phyloP scores from a whole-genome alignment of 2,113 vertebrate genomes.

The Calidris pygmaea region DNA sequence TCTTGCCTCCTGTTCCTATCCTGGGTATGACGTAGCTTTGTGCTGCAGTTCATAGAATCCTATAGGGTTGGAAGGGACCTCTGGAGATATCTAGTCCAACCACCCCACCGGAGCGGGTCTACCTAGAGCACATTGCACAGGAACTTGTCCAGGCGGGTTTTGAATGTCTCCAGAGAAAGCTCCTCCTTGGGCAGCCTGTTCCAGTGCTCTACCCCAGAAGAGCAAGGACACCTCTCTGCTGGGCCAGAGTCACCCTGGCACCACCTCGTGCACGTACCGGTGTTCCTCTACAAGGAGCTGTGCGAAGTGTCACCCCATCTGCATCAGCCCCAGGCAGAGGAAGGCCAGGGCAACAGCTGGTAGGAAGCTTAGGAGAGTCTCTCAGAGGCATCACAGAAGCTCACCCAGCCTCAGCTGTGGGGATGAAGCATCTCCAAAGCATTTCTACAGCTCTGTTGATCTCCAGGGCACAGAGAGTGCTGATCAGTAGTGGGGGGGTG shows the following conservation, averaged over 20 bases:
- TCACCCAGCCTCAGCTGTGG: neutral
- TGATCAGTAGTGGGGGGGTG: neutral
- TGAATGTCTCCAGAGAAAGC: too few relatives aligned
- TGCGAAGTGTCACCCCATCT: neutral
- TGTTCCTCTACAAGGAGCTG: neutral
- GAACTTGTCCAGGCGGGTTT: too few relatives aligned
- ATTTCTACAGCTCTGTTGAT: neutral
- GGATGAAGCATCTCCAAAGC: neutral
- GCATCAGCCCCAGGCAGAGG: neutral
- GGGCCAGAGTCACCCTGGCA: neutral
- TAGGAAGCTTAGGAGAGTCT: neutral
- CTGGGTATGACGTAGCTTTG: neutral
- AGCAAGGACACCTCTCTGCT: neutral
- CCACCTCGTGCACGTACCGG: rapidly evolving
- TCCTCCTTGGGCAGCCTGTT: too few relatives aligned
- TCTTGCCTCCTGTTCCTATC: neutral
- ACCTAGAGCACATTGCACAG: too few relatives aligned
- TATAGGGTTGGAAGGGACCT: too few relatives aligned
- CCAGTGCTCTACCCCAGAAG: too few relatives aligned
- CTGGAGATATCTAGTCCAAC: too few relatives aligned
- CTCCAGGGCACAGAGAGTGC: neutral
- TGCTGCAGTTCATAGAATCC: neutral
- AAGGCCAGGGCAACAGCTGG: neutral
- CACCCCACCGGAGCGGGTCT: too few relatives aligned
- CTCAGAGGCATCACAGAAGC: neutral